phyloP scores from a whole-genome alignment of 2,888 invertebrate species.

The Xestoiulus laeticollis region DNA sequence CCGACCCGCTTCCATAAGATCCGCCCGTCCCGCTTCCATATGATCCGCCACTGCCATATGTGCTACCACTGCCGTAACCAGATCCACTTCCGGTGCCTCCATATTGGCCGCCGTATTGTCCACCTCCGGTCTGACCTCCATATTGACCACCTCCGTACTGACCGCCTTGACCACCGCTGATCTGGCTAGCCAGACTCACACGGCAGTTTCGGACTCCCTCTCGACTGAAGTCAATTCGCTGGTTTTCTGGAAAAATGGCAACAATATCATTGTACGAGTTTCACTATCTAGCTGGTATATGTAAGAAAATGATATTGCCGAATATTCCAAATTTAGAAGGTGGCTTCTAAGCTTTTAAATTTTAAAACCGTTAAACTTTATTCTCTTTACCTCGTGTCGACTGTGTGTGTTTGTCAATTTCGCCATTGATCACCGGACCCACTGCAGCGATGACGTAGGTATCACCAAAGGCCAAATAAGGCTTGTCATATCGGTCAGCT shows the following conservation, averaged over 20 bases:
- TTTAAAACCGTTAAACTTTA: neutral
- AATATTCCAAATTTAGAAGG: neutral
- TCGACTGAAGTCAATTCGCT: constrained; percentile 55
- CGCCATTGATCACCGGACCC: constrained; percentile 81
- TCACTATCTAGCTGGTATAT: no score
- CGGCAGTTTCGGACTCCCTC: constrained; percentile 54
- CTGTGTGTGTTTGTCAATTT: constrained; percentile 84
- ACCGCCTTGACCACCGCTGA: constrained; percentile 49
- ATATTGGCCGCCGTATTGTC: constrained; percentile 51
- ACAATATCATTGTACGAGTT: neutral
- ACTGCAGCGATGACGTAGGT: constrained; percentile 88
- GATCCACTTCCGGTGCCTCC: constrained; percentile 47
- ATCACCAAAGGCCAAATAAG: constrained; percentile 74
- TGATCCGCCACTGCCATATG: constrained; percentile 46
- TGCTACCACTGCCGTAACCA: constrained; percentile 10
- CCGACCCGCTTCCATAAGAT: neutral
- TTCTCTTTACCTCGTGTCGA: constrained; percentile 69
- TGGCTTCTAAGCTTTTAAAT: neutral
- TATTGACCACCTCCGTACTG: constrained; percentile 49
- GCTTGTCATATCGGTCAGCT: constrained; percentile 60
- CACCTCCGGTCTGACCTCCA: constrained; percentile 53
- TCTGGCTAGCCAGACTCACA: constrained; percentile 43
- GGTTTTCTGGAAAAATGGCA: constrained; percentile 48
- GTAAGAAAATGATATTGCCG: neutral
- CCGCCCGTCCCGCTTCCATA: constrained; percentile 29